Evolutionary conservation across 2,888 invertebrate genomes (phyloP).

Genomic region (Amphipyra berbera): DNA sequence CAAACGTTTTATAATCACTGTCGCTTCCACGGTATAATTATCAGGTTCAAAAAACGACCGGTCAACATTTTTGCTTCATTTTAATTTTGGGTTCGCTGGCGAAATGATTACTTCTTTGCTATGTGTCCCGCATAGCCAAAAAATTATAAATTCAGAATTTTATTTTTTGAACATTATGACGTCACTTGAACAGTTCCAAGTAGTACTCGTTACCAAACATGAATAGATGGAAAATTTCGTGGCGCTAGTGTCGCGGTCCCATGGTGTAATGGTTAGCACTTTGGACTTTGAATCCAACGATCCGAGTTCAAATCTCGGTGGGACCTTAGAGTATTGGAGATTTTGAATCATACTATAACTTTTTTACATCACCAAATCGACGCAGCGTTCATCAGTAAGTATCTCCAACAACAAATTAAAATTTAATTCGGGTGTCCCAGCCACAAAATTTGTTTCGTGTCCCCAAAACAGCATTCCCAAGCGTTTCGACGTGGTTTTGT

Average conservation of each 20-base stretch:
- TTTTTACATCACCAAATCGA: conserved; percentile 10
- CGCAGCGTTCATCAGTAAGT: not conserved
- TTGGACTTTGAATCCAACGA: conserved; percentile 87
- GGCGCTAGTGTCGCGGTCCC: conserved; percentile 27
- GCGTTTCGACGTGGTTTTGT: conserved; percentile 68
- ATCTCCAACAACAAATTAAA: conserved; percentile 20
- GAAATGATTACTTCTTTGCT: conserved; percentile 33
- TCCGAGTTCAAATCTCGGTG: conserved; percentile 85
- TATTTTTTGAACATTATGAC: no score
- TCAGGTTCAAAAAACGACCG: conserved; percentile 67
- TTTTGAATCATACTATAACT: conserved; percentile 10
- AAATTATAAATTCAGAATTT: conserved; percentile 1
- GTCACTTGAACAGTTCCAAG: not conserved
- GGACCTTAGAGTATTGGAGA: conserved; percentile 66
- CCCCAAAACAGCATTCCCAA: conserved; percentile 63
- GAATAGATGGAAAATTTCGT: conserved; percentile 15
- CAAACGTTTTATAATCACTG: conserved; percentile 74
- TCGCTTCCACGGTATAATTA: conserved; percentile 74
- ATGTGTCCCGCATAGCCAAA: conserved; percentile 23
- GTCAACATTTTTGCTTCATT: conserved; percentile 72
- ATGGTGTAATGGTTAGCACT: conserved; percentile 79
- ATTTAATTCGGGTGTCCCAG: conserved; percentile 17
- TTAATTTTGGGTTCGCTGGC: conserved; percentile 61
- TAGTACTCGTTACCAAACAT: not conserved
- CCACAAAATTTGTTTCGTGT: conserved; percentile 33